phyloP scores from a whole-genome alignment of 1,140 invertebrate genomes.

The Drosophila kepulauana region DNA sequence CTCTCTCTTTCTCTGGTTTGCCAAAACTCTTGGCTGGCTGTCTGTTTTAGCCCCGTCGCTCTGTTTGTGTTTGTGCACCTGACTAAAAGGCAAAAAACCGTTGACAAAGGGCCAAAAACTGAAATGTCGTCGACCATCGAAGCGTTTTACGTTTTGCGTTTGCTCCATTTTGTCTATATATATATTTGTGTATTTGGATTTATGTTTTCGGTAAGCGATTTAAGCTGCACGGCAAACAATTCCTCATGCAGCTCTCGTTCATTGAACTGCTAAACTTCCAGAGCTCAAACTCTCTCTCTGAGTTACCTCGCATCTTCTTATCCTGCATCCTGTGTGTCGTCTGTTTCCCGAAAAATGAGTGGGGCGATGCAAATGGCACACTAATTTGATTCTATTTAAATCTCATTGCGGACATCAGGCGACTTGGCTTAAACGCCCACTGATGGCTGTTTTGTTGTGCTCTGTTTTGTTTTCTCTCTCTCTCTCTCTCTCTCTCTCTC shows the following conservation, averaged over 20 bases:
- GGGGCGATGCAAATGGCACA: slow-evolving; percentile 59
- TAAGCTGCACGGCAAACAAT: slow-evolving; percentile 79
- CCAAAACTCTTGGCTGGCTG: slow-evolving; percentile 28
- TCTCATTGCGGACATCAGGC: slow-evolving; percentile 79
- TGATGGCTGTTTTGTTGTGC: slow-evolving; percentile 65
- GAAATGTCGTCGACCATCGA: slow-evolving; percentile 54
- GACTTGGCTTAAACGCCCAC: slow-evolving; percentile 78
- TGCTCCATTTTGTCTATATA: slow-evolving; percentile 41
- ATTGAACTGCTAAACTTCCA: slow-evolving; percentile 3
- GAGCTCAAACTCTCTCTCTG: not conserved
- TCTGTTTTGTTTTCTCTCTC: slow-evolving; percentile 28
- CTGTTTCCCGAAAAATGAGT: slow-evolving; percentile 29
- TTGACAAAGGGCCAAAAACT: slow-evolving; percentile 79
- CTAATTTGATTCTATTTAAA: slow-evolving; percentile 84
- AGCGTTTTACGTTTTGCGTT: slow-evolving; percentile 12
- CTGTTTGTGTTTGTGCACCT: slow-evolving; percentile 75
- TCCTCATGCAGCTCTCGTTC: slow-evolving; percentile 46
- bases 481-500: no score
- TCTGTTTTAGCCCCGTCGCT: slow-evolving; percentile 1
- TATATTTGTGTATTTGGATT: slow-evolving; percentile 58
- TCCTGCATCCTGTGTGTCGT: not conserved
- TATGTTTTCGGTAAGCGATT: slow-evolving; percentile 81
- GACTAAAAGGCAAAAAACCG: slow-evolving; percentile 75
- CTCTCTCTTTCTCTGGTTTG: not conserved
- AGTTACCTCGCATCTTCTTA: not conserved